phyloP scores from a whole-genome alignment of 1,140 invertebrate genomes.

The Batillaria attramentaria region DNA sequence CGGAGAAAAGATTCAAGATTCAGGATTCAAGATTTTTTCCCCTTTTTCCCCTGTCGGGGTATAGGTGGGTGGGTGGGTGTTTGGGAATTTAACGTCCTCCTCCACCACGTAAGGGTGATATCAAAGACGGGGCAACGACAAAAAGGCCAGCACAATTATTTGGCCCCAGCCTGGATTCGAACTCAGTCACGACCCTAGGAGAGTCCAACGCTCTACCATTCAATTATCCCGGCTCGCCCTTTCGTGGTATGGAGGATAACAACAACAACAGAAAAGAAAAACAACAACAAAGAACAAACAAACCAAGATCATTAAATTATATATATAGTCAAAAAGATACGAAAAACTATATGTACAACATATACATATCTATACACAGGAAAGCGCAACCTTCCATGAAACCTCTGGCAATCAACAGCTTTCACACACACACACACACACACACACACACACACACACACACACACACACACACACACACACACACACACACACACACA shows the following conservation, averaged over 20 bases:
- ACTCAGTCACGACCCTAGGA: too few species aligned
- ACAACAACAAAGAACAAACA: not conserved
- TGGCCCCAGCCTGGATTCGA: too few species aligned
- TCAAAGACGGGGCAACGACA: too few species aligned
- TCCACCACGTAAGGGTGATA: too few species aligned
- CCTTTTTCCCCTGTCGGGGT: too few species aligned
- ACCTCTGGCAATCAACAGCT: not conserved
- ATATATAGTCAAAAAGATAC: not conserved
- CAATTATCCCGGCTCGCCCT: too few species aligned
- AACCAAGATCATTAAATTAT: not conserved
- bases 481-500: not conserved
- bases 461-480: not conserved
- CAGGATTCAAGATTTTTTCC: too few species aligned
- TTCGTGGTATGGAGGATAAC: not conserved
- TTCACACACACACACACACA: not conserved
- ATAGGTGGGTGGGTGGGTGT: too few species aligned
- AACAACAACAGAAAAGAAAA: not conserved
- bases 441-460: slow-evolving; percentile 6
- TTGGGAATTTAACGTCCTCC: too few species aligned
- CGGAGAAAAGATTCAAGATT: too few species aligned
- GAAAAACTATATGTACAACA: not conserved
- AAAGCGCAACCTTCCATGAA: not conserved
- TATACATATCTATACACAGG: not conserved
- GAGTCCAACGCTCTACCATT: too few species aligned
- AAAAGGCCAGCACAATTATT: not conserved